These are phyloP conservation scores for Cephalotes varians DNA, from an alignment of 2,888 invertebrate genomes.

Conservation along the genomic window DNA sequence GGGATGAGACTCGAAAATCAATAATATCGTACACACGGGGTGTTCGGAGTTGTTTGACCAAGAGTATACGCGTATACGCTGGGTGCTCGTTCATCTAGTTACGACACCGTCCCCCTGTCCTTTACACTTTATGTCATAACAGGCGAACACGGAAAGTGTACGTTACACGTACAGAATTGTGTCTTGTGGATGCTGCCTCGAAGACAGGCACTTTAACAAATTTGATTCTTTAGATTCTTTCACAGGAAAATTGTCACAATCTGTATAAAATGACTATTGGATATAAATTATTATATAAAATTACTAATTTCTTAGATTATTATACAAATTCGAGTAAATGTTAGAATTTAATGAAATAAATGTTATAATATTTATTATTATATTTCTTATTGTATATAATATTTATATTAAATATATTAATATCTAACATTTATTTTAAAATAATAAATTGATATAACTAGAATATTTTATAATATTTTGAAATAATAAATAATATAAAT, in stretches of 20 bases:
- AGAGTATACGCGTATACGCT: not conserved
- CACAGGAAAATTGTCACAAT: not conserved
- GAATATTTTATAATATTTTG: not conserved
- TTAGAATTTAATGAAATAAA: not conserved
- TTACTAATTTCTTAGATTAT: not conserved
- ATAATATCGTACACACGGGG: slow-evolving; percentile 2
- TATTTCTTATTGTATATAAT: too few relatives aligned
- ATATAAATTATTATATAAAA: not conserved
- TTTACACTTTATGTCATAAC: slow-evolving; percentile 22
- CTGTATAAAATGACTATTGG: not conserved
- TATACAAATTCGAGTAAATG: not conserved
- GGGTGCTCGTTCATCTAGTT: not conserved
- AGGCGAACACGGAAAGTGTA: slow-evolving; percentile 16
- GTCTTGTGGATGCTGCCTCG: not conserved
- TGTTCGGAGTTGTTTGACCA: not conserved
- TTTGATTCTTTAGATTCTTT: not conserved
- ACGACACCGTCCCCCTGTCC: not conserved
- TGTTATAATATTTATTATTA: too few relatives aligned
- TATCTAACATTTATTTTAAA: not conserved
- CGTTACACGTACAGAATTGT: not conserved
- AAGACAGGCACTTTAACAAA: not conserved
- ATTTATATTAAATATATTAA: not conserved
- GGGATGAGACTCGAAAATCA: not conserved
- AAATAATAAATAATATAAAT: not conserved
- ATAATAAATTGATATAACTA: not conserved